Base-by-base conservation (phyloP, 2,113 vertebrate species). In the Poeciliopsis retropinna region DNA sequence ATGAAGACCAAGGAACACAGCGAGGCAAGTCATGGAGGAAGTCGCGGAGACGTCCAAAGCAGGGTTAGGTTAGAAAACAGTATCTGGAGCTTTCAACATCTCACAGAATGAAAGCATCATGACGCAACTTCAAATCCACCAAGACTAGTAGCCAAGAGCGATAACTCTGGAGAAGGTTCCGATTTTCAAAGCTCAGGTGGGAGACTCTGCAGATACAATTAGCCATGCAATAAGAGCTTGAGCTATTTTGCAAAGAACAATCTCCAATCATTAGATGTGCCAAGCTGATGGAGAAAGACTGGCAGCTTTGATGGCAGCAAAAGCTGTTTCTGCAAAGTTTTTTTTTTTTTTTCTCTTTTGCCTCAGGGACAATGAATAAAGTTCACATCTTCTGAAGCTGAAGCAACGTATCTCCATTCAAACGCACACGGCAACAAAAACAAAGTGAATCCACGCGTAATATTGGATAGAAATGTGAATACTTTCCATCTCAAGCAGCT, bases 381-480 rank as follows among this genome's bases (percentile, higher is more conserved):
- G 17, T 10, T 2, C 51, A 57, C 7, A 57, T 57, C 51, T n/a
- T 2, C 51, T 11, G 9, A 57, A 57, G 34, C 28, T 0, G 60
- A 39, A 63, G 13, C 41, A 62, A 12, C 75, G 63, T 65, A 69
- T 30, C 32, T 39, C 76, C 77, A 69, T 34, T 69, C 8, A 57
- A 10, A 61, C 60, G 61, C 68, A 60, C 30, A 57, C 7, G 10
- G 51, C 22, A 57, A n/a, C 13, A 67, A 39, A 67, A 3, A 44
- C 37, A 44, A 5, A 67, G 61, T 73, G 79, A 82, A 77, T 85
- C 74, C 60, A 72, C 71, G 76, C 64, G 71, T 66, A 81, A 75
- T 27, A 74, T 39, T 15, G 44, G 27, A 79, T 28, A 74, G 47
- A 62, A 61, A 30, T 27, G 27, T 25, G 62, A 12, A 17, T 0